Percentiles rank a stretch among this genome's conserved stretches.
These are phyloP conservation scores for Ctenicera cuprea DNA, from an alignment of 2,888 invertebrate species.

Conservation along the genomic window DNA sequence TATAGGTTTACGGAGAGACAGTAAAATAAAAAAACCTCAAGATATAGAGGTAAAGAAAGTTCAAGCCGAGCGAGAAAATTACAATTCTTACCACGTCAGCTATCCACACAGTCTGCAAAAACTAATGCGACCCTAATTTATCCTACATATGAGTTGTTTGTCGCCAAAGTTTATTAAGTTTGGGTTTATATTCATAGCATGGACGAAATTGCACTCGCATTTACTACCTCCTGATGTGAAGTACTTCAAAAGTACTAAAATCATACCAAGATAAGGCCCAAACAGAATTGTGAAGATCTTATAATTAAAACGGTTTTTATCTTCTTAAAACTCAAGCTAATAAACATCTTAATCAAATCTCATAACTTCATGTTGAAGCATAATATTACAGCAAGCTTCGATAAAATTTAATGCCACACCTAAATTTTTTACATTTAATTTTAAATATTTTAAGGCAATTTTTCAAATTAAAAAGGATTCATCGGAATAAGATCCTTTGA, in stretches of 20 bases:
- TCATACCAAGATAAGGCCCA: no score
- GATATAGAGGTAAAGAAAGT: conserved; percentile 39
- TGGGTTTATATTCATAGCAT: conserved; percentile 37
- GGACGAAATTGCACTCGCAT: conserved; percentile 6
- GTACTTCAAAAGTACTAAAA: background rate
- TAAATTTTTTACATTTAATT: no score
- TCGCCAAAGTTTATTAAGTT: conserved; percentile 40
- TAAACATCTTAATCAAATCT: no score
- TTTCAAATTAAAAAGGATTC: no score
- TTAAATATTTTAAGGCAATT: no score
- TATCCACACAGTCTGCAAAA: conserved; percentile 37
- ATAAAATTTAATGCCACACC: no score
- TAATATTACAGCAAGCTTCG: no score
- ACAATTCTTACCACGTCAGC: conserved; percentile 44
- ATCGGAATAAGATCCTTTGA: no score
- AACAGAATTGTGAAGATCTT: no score
- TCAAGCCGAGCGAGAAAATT: conserved; percentile 44
- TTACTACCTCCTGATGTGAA: background rate
- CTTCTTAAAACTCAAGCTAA: no score
- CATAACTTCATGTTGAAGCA: no score
- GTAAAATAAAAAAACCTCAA: conserved; percentile 41
- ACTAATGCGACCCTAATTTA: conserved; percentile 46
- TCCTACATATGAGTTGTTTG: conserved; percentile 37
- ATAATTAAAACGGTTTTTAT: no score
- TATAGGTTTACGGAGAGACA: conserved; percentile 45